Evolutionary conservation across 2,113 vertebrate genomes (phyloP), one percentile per base, ranked within the genome.

Genomic region (Antechinus flavipes): DNA sequence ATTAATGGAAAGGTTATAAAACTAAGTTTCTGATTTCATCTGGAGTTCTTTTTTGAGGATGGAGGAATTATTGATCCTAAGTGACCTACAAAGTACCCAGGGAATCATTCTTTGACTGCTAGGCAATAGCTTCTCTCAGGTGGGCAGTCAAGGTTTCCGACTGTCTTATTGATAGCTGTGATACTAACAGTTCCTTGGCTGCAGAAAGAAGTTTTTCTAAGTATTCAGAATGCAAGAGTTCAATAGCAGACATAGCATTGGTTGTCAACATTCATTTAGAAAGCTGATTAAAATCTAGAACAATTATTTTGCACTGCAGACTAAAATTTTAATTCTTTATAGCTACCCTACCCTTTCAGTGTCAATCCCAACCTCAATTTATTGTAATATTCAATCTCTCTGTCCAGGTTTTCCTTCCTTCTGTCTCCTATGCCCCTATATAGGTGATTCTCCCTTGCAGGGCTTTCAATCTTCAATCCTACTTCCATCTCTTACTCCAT

Each of bases 201-300:
- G 55, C 91, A 27, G 35, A 35, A 24, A 35, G 92, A 89, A 94
- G 91, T 54, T 84, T 94, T 92, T 93, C 91, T 92, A 95, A 97
- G 58, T 95, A 91, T 95, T 94, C 97, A 94, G 93, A 92, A 95
- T 89, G 58, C 22, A 56, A 58, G 91, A 2, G 5, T 94, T 94
- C 93, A 90, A 55, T 53, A 96, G 61, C 92, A 55, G 54, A 84
- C 94, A 84, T 54, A 52, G 61, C 46, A 3, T 95, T 76, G 54
- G 92, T 47, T 90, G 93, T 93, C 95, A 58, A 92, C 90, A 95
- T 27, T 54, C 93, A 93, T 95, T 90, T 96, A 91, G 52, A 58
- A 91, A 55, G 50, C 54, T 91, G 94, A 97, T 96, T 89, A 92
- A 90, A 93, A 94, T 95, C 97, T 95, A 55, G n/a, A 84, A 42